A percentile compares a stretch with the other conserved stretches of the same genome.
phyloP scores from a whole-genome alignment of 2,888 invertebrate genomes.

The Andrena dorsata region DNA sequence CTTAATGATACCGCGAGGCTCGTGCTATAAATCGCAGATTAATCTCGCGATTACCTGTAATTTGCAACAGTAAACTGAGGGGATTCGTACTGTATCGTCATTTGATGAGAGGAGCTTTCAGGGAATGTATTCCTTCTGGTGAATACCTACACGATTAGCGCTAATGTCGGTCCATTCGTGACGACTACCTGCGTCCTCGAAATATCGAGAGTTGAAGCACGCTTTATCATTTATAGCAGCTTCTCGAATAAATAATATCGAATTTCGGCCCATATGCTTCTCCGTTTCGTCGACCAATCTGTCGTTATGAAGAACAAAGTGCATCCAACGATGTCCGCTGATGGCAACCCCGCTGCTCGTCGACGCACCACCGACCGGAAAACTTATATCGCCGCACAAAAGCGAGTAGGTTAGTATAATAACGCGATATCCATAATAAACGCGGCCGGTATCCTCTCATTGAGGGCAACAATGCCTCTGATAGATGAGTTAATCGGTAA shows the following conservation, averaged over 20 bases:
- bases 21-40: slow-evolving; percentile 56
- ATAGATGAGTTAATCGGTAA: slow-evolving; percentile 85
- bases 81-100: slow-evolving; percentile 24
- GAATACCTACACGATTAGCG: background rate
- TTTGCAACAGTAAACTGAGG: slow-evolving; percentile 42
- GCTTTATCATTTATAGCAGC: no score
- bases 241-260: no score
- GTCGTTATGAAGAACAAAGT: background rate
- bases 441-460: slow-evolving; percentile 80
- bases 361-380: slow-evolving; percentile 66
- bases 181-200: background rate
- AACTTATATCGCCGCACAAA: slow-evolving; percentile 76
- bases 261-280: no score
- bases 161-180: background rate
- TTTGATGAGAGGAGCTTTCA: background rate
- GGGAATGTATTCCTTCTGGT: background rate
- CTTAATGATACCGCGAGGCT: slow-evolving; percentile 56
- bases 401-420: slow-evolving; percentile 76
- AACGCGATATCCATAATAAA: slow-evolving; percentile 80
- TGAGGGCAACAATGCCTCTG: slow-evolving; percentile 83
- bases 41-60: slow-evolving; percentile 54
- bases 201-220: no score
- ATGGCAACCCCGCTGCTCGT: slow-evolving; percentile 32
- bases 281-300: background rate
- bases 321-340: slow-evolving; percentile 16